These are phyloP conservation scores for Eugnorisma glareosa DNA, from an alignment of 2,888 invertebrate genomes.

Conservation along the genomic window DNA sequence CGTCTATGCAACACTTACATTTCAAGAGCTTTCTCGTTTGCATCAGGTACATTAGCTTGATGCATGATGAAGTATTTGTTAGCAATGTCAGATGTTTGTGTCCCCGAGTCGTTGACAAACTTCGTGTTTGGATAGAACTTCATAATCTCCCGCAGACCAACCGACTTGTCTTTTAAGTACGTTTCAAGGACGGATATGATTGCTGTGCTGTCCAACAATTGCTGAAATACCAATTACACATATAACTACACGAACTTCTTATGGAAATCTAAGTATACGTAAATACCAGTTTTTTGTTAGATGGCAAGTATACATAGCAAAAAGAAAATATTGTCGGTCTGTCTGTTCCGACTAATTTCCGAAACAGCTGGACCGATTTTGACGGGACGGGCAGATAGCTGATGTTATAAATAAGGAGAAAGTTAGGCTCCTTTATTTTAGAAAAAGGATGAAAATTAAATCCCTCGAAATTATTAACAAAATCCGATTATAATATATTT, in stretches of 20 bases:
- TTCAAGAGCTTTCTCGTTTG: constrained; percentile 88
- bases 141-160: constrained; percentile 92
- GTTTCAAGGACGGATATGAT: constrained; percentile 97
- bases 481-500: too few species aligned
- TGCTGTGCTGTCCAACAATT: constrained; percentile 97
- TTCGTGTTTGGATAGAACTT: constrained; percentile 94
- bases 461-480: too few species aligned
- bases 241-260: not conserved
- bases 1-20: constrained; percentile 85
- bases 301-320: too few species aligned
- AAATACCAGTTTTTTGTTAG: not conserved
- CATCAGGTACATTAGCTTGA: constrained; percentile 90
- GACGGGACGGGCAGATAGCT: not conserved
- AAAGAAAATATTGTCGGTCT: too few species aligned
- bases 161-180: constrained; percentile 91
- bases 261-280: not conserved
- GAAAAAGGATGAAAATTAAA: too few species aligned
- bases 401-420: too few species aligned
- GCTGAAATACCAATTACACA: constrained; percentile 87
- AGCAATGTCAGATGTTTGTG: constrained; percentile 93
- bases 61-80: constrained; percentile 97
- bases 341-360: too few species aligned
- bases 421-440: too few species aligned
- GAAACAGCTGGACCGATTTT: not conserved
- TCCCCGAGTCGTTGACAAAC: constrained; percentile 92